A percentile compares a stretch with the other conserved stretches of the same genome.
These are phyloP conservation scores for Tachina grossa DNA, from an alignment of 2,888 invertebrate species.

Conservation along the genomic window DNA sequence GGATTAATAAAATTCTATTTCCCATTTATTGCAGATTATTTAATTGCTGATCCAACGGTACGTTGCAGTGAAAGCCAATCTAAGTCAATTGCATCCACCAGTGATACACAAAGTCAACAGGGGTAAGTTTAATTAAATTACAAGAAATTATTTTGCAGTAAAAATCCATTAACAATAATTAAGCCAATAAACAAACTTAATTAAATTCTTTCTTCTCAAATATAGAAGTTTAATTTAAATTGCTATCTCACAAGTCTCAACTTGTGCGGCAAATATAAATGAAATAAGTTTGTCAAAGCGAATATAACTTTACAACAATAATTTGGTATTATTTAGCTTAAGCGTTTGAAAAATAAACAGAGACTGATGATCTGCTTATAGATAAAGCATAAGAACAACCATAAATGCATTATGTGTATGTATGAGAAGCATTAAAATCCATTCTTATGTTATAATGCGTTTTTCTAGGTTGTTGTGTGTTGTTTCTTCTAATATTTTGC, in stretches of 20 bases:
- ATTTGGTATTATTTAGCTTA: not conserved
- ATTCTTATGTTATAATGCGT: not conserved
- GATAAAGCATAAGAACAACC: not conserved
- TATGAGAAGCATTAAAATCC: not conserved
- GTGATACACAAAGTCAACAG: constrained; percentile 82
- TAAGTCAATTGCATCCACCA: constrained; percentile 81
- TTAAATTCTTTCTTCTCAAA: not conserved
- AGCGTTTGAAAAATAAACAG: not conserved
- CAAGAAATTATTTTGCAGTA: constrained; percentile 24
- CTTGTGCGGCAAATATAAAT: not conserved
- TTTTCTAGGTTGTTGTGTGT: not conserved
- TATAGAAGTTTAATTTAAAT: not conserved
- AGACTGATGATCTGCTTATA: not conserved
- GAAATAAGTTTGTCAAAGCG: not conserved
- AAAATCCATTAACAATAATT: constrained; percentile 13
- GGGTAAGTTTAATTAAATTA: constrained; percentile 82
- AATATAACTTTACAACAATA: not conserved
- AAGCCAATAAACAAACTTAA: constrained; percentile 29
- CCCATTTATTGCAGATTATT: constrained; percentile 83
- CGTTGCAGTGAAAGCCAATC: constrained; percentile 83
- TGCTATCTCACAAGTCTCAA: not conserved
- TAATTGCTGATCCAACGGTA: constrained; percentile 84
- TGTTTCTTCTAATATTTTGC: constrained; percentile 2
- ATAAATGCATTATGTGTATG: not conserved
- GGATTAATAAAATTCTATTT: constrained; percentile 51